Evolutionary conservation across 2,797 vertebrate genomes (phyloP).

Genomic region (Oreonectes daqikongensis): DNA sequence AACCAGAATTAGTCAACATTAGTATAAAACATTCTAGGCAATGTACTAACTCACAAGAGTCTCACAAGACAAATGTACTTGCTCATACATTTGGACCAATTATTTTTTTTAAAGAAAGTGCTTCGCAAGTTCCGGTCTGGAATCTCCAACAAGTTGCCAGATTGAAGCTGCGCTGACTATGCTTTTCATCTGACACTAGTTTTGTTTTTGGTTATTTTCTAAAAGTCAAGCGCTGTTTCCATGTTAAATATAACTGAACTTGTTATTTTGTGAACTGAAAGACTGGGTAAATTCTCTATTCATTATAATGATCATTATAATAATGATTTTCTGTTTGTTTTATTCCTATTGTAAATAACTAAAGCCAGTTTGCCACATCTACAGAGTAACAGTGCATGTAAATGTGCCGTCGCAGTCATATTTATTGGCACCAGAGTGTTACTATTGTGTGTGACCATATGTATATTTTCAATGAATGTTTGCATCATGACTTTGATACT

Average conservation of each 20-base stretch:
- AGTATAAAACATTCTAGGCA: neutral
- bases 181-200: neutral
- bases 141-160: neutral
- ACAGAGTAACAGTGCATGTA: conserved; percentile 1
- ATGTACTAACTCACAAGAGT: conserved; percentile 9
- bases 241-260: neutral
- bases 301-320: neutral
- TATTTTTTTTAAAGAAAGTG: neutral
- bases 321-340: neutral
- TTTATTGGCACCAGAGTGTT: conserved; percentile 30
- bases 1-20: neutral
- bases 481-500: conserved; percentile 36
- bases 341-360: neutral
- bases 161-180: neutral
- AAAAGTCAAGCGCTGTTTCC: neutral
- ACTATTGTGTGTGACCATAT: conserved; percentile 3
- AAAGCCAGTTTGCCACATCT: neutral
- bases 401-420: conserved; percentile 4
- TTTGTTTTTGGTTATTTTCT: neutral
- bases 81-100: conserved; percentile 14
- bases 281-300: neutral
- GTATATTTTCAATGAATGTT: conserved; percentile 31
- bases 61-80: neutral
- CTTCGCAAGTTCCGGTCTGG: neutral
- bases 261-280: neutral